Percentiles rank a stretch among this genome's conserved stretches.
These are phyloP conservation scores for Aproaerema taeniolella DNA, from an alignment of 2,888 invertebrate species.

Conservation along the genomic window DNA sequence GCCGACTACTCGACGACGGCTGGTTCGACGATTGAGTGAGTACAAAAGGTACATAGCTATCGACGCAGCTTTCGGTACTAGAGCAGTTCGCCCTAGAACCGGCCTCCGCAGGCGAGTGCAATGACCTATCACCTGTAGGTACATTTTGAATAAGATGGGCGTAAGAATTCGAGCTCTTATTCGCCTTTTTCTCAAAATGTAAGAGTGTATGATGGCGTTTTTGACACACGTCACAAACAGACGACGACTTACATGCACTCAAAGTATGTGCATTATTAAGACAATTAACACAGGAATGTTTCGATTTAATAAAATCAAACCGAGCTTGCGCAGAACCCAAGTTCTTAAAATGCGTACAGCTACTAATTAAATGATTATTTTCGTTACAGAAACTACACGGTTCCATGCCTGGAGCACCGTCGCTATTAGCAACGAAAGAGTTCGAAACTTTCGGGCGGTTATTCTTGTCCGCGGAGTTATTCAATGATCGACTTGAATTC, in stretches of 20 bases:
- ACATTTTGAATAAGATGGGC: background rate
- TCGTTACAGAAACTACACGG: background rate
- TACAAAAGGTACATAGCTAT: background rate
- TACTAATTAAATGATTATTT: background rate
- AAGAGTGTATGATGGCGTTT: background rate
- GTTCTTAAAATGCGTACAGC: conserved; percentile 1
- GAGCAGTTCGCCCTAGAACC: background rate
- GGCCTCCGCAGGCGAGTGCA: background rate
- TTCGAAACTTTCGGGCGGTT: background rate
- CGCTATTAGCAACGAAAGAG: background rate
- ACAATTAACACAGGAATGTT: background rate
- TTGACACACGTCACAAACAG: background rate
- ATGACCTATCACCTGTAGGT: background rate
- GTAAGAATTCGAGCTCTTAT: background rate
- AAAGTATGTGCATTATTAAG: too few species aligned
- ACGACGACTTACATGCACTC: background rate
- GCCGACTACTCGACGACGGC: too few species aligned
- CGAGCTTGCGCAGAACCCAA: background rate
- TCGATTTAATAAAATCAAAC: conserved; percentile 2
- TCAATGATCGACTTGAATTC: background rate
- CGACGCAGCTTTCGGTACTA: background rate
- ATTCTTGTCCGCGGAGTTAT: background rate
- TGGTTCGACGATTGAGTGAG: background rate
- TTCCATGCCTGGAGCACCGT: background rate
- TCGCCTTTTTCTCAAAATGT: background rate